phyloP scores from a whole-genome alignment of 2,797 vertebrate genomes.

The Anguilla anguilla region DNA sequence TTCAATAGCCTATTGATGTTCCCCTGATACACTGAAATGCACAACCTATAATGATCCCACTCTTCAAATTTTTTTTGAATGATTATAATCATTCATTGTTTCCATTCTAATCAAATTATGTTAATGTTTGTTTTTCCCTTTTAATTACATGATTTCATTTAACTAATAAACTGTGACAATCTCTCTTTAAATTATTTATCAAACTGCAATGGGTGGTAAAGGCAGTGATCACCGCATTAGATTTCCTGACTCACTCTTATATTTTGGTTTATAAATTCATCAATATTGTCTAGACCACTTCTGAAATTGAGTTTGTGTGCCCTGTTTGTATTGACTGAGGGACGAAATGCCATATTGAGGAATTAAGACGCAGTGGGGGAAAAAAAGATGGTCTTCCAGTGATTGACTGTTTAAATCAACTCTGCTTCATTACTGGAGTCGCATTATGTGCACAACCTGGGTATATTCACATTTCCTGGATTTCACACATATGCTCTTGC shows the following conservation, averaged over 20 bases:
- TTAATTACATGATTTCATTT: slow-evolving; percentile 1
- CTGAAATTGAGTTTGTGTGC: slow-evolving; percentile 18
- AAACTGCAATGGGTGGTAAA: neutral
- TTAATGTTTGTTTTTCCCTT: neutral
- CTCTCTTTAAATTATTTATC: neutral
- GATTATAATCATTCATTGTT: neutral
- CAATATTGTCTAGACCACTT: slow-evolving; percentile 53
- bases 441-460: neutral
- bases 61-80: neutral
- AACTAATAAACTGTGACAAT: neutral
- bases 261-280: slow-evolving; percentile 41
- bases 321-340: slow-evolving; percentile 46
- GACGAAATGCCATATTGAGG: slow-evolving; percentile 39
- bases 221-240: slow-evolving; percentile 40
- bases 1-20: neutral
- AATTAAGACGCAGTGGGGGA: slow-evolving; percentile 38
- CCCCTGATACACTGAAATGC: neutral
- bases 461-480: neutral
- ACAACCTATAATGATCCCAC: neutral
- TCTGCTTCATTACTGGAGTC: neutral
- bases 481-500: neutral
- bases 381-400: neutral
- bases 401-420: neutral
- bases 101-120: neutral
- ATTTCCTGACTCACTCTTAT: slow-evolving; percentile 28